Percentiles rank a stretch among this genome's conserved stretches.
Conservation (phyloP, 2,113 vertebrate genomes). For the Orthonyx spaldingii region DNA sequence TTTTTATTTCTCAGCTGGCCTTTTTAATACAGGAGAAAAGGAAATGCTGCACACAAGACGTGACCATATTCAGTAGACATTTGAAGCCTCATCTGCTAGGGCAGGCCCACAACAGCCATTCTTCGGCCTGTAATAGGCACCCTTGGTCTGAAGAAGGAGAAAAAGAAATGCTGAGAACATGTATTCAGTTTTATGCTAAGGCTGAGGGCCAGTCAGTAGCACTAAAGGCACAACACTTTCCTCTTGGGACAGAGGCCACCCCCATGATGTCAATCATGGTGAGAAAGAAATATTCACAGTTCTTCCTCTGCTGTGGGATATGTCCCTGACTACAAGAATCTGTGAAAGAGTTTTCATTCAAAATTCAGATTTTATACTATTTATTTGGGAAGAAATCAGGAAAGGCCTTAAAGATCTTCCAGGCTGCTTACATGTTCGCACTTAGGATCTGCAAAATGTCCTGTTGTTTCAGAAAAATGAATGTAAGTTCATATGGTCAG, state of each 20-base stretch:
- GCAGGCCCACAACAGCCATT: background rate
- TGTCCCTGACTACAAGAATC: background rate
- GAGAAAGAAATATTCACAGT: background rate
- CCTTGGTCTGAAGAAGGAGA: background rate
- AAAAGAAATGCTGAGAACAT: accelerated
- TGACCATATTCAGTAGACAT: background rate
- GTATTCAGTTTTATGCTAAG: background rate
- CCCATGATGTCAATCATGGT: background rate
- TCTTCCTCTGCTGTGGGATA: background rate
- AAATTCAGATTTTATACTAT: background rate
- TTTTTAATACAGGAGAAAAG: background rate
- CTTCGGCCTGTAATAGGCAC: background rate
- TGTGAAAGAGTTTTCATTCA: background rate
- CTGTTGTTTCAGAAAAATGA: background rate
- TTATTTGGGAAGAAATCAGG: background rate
- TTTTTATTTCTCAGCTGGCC: background rate
- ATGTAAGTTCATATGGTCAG: background rate
- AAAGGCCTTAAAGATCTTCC: background rate
- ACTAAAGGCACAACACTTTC: background rate
- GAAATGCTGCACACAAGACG: background rate
- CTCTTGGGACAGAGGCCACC: background rate
- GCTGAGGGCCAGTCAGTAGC: background rate
- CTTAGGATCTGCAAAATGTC: background rate
- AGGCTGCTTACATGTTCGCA: background rate
- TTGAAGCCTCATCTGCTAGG: background rate